A percentile compares a stretch with the other conserved stretches of the same genome.
phyloP scores from a whole-genome alignment of 2,113 vertebrate species.

The Craseonycteris thonglongyai region DNA sequence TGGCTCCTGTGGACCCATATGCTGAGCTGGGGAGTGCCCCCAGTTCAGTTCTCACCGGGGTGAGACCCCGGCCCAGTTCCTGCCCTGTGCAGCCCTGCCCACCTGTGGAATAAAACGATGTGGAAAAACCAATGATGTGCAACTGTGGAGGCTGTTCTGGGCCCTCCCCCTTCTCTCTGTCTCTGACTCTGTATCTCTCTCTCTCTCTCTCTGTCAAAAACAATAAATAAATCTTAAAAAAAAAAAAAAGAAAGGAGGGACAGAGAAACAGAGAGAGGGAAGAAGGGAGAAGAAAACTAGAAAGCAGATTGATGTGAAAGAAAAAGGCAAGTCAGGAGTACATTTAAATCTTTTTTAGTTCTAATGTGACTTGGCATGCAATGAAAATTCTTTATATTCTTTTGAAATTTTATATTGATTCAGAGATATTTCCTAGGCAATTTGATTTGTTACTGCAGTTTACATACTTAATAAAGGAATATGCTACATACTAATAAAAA shows the following conservation, averaged over 20 bases:
- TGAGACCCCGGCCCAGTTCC: no score
- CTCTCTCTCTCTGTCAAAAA: no score
- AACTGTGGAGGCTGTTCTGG: no score
- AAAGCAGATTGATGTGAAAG: neutral
- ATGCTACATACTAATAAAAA: constrained; percentile 41
- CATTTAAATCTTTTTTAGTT: neutral
- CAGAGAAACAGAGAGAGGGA: neutral
- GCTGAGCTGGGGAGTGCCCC: no score
- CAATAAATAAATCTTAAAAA: no score
- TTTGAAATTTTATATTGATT: neutral
- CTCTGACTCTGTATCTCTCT: no score
- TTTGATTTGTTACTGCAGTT: neutral
- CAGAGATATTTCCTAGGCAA: neutral
- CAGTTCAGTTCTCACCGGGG: no score
- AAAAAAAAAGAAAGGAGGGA: neutral
- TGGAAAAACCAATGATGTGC: no score
- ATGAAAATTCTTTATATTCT: neutral
- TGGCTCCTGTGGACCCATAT: no score
- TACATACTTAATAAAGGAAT: constrained; percentile 61
- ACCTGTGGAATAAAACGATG: no score
- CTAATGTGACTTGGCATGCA: neutral
- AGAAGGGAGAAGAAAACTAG: neutral
- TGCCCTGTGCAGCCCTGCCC: no score
- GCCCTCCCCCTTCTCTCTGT: no score
- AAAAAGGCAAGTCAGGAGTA: neutral